Evolutionary conservation across 1,140 invertebrate species (phyloP).

Genomic region (Centruroides sculpturatus): DNA sequence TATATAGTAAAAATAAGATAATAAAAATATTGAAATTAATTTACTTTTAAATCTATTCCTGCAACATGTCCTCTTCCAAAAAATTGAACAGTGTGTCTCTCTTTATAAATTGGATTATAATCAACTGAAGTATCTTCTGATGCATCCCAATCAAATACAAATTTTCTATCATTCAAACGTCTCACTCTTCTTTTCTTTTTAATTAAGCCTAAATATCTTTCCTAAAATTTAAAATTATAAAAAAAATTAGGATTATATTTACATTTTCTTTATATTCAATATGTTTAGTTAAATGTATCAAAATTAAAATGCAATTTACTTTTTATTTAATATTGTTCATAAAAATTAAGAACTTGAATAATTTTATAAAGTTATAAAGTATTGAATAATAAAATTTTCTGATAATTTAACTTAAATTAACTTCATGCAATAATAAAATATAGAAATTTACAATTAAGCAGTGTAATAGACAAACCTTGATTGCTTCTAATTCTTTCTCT

Average conservation of each 20-base stretch:
- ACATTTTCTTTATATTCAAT: no score
- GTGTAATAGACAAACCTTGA: constrained; percentile 36
- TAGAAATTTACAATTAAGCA: no score
- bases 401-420: no score
- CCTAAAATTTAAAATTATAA: constrained; percentile 26
- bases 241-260: no score
- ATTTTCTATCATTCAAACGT: constrained; percentile 92
- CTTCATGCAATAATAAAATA: no score
- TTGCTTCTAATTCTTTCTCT: constrained; percentile 79
- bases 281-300: no score
- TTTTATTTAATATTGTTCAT: no score
- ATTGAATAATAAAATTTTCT: no score
- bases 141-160: constrained; percentile 99
- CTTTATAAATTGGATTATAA: constrained; percentile 95
- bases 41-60: constrained; percentile 61
- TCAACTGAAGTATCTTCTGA: constrained; percentile 95
- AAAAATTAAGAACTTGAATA: no score
- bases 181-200: constrained; percentile 88
- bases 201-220: constrained; percentile 74
- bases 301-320: no score
- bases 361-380: no score
- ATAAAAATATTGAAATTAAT: neutral
- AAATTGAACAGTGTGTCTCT: constrained; percentile 68
- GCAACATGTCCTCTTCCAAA: constrained; percentile 95
- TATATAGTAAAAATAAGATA: no score